These are phyloP conservation scores for Gibbula magus DNA, from an alignment of 2,888 invertebrate species.

Conservation along the genomic window DNA sequence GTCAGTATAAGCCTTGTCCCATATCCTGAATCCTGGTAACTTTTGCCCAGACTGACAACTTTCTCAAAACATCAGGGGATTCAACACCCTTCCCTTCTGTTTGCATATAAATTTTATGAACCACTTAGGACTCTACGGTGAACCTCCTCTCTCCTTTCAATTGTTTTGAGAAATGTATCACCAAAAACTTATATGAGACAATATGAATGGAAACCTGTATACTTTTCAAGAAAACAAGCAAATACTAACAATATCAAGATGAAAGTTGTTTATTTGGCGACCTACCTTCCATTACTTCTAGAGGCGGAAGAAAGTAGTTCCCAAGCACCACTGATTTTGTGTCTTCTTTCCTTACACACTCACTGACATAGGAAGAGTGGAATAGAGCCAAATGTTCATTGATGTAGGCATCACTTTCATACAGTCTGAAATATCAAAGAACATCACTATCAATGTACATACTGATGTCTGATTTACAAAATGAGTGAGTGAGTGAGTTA, in stretches of 20 bases:
- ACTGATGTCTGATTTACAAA: no score
- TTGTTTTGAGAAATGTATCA: no score
- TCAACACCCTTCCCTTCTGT: no score
- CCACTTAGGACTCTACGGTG: no score
- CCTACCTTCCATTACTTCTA: slow-evolving; percentile 55
- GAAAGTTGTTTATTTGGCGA: neutral
- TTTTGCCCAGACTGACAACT: no score
- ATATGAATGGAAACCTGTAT: neutral
- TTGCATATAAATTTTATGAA: no score
- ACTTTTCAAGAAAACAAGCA: neutral
- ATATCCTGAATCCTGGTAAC: no score
- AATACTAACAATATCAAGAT: no score
- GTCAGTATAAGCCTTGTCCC: no score
- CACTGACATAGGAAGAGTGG: slow-evolving; percentile 56
- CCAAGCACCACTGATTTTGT: slow-evolving; percentile 45
- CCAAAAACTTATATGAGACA: neutral
- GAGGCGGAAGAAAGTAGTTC: slow-evolving; percentile 57
- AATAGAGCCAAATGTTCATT: slow-evolving; percentile 59
- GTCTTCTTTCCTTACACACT: slow-evolving; percentile 43
- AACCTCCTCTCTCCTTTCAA: no score
- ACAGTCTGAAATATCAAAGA: slow-evolving; percentile 45
- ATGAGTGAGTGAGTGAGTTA: no score
- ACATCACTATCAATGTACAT: neutral
- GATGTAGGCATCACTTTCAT: slow-evolving; percentile 49
- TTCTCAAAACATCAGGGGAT: no score